Conservation (phyloP, 2,113 vertebrate genomes). For the Talpa occidentalis region DNA sequence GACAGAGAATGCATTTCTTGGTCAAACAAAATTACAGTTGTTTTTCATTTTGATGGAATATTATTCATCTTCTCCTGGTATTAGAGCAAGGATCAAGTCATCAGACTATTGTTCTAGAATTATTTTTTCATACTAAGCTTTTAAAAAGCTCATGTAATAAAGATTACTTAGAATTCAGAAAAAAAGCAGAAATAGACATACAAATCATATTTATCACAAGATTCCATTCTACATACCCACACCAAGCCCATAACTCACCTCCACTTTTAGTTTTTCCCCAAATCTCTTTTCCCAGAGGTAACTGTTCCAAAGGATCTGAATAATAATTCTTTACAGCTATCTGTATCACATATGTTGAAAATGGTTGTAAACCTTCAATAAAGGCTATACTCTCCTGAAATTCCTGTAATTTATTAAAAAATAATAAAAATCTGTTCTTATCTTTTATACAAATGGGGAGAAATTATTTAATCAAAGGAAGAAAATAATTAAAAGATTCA, state of each 20-base stretch:
- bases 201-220: not conserved
- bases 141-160: not conserved
- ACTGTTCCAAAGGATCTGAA: slow-evolving; percentile 70
- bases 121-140: not conserved
- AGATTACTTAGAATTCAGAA: not conserved
- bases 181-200: not conserved
- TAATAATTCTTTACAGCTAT: slow-evolving; percentile 85
- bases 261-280: slow-evolving; percentile 82
- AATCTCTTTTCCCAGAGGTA: slow-evolving; percentile 65
- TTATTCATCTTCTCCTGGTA: not conserved
- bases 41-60: not conserved
- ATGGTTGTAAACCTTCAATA: slow-evolving; percentile 83
- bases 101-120: not conserved
- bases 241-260: slow-evolving; percentile 81
- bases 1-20: slow-evolving; percentile 30
- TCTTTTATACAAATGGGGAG: slow-evolving; percentile 16
- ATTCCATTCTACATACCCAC: not conserved
- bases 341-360: slow-evolving; percentile 83
- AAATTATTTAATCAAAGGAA: slow-evolving; percentile 34
- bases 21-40: not conserved
- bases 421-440: slow-evolving; percentile 36
- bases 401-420: slow-evolving; percentile 81
- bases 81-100: not conserved
- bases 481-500: not conserved
- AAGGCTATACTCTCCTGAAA: slow-evolving; percentile 75